Base-by-base conservation (phyloP, 2,888 invertebrate species). In the Pelosia muscerda region DNA sequence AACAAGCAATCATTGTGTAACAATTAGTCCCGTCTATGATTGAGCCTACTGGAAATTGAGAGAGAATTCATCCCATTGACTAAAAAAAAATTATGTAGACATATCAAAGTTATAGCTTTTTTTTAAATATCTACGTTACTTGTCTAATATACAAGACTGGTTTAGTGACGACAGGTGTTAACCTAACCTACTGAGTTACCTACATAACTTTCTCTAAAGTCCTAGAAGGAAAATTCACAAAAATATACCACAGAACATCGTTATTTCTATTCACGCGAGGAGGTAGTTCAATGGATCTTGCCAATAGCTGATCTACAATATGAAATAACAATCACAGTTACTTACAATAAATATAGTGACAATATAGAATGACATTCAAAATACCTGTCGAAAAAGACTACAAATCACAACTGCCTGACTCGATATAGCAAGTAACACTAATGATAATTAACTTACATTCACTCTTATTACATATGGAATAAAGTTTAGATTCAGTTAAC, bases 341-440 rank as follows among this genome's bases (percentile, higher is more conserved):
- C 83, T 80, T 85, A 86, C 84, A 86, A 86, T 85, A 85, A 82
- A 84, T 78, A 79, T 76, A 76, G 88, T 84, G 87, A 86, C 85
- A 86, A 86, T 86, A 89, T 86, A 88, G 84, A 77, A 86, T 87
- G 89, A 90, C 86, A 84, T 86, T 86, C 84, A 80, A 90, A 91
- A 91, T 84, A 89, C 84, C 81, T 90, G 85, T 92, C 90, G 86
- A 92, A 92, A 38, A 92, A 92, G 81, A 90, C 90, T 92, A 91
- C 90, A 85, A 90, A 89, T 92, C 92, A 93, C 92, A 92, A 92
- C 89, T 86, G 90, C 88, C 89, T 86, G 90, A 89, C 85, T 87
- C 84, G 84, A 85, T 85, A 85, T 83, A 88, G 85, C 82, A 84
- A 83, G 86, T 88, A 85, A 87, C 82, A 84, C 89, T 90, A 91